Conservation (phyloP, 2,888 invertebrate genomes). For the Drosophila testacea region DNA sequence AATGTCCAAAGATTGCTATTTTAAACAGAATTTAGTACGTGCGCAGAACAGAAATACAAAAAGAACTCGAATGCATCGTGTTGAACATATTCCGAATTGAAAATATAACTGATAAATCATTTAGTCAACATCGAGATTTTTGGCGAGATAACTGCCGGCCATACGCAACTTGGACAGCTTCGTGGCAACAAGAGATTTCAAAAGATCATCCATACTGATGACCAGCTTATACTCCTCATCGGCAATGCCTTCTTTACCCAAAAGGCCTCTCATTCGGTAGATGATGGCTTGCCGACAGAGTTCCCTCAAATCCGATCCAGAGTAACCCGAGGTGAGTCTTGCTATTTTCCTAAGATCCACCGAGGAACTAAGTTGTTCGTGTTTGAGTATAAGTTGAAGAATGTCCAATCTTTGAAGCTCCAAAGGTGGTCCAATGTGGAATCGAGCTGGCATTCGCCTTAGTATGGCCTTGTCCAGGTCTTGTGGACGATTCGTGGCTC, state of each 20-base stretch:
- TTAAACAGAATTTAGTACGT: not conserved
- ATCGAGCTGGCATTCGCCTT: constrained; percentile 68
- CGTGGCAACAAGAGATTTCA: constrained; percentile 53
- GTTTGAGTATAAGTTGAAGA: constrained; percentile 90
- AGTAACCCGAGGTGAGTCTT: constrained; percentile 92
- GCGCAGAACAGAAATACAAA: not conserved
- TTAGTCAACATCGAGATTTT: constrained; percentile 54
- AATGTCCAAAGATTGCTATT: not conserved
- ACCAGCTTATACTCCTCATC: constrained; percentile 3
- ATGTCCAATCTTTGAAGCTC: constrained; percentile 90
- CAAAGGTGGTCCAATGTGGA: constrained; percentile 93
- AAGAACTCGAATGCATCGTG: no score
- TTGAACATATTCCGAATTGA: not conserved
- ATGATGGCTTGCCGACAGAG: constrained; percentile 96
- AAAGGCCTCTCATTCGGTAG: constrained; percentile 88
- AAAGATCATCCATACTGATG: constrained; percentile 59
- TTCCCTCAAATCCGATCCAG: constrained; percentile 96
- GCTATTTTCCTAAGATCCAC: constrained; percentile 90
- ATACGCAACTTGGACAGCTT: constrained; percentile 49
- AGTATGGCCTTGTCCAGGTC: constrained; percentile 69
- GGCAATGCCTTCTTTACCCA: constrained; percentile 11
- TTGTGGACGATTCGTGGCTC: constrained; percentile 95
- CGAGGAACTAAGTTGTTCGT: constrained; percentile 90
- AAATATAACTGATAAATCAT: not conserved
- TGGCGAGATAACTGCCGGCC: constrained; percentile 24